These are phyloP conservation scores for Ibidorhyncha struthersii DNA, from an alignment of 2,113 vertebrate genomes.

Conservation along the genomic window DNA sequence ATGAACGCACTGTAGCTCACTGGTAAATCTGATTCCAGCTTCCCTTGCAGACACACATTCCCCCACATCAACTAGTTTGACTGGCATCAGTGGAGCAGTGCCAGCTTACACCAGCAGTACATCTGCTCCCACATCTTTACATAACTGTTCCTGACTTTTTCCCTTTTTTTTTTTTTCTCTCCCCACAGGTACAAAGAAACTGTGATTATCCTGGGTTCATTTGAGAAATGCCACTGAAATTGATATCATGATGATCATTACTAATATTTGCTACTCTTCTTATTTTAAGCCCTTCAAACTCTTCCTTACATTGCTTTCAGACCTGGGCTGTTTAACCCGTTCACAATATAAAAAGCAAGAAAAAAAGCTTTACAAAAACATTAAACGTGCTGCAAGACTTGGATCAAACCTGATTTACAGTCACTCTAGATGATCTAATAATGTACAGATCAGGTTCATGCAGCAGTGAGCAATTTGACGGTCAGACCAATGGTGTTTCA, in stretches of 20 bases:
- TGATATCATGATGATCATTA: neutral
- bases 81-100: neutral
- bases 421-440: slow-evolving; percentile 54
- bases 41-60: slow-evolving; percentile 2
- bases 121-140: slow-evolving; percentile 58
- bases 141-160: slow-evolving; percentile 15
- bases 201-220: neutral
- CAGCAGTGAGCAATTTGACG: slow-evolving; percentile 37
- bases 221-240: neutral
- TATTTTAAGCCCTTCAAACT: neutral
- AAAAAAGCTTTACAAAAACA: neutral
- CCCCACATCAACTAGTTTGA: slow-evolving; percentile 30
- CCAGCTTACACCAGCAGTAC: slow-evolving; percentile 31
- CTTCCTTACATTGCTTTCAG: neutral
- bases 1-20: neutral
- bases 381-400: neutral
- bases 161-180: neutral
- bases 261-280: neutral
- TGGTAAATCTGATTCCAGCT: neutral
- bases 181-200: neutral
- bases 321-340: neutral
- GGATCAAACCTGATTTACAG: slow-evolving; percentile 27
- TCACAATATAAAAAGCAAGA: neutral
- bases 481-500: slow-evolving; percentile 18
- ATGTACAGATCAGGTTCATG: slow-evolving; percentile 50